These are phyloP conservation scores for Xenus cinereus DNA, from an alignment of 2,113 vertebrate genomes.

Conservation along the genomic window DNA sequence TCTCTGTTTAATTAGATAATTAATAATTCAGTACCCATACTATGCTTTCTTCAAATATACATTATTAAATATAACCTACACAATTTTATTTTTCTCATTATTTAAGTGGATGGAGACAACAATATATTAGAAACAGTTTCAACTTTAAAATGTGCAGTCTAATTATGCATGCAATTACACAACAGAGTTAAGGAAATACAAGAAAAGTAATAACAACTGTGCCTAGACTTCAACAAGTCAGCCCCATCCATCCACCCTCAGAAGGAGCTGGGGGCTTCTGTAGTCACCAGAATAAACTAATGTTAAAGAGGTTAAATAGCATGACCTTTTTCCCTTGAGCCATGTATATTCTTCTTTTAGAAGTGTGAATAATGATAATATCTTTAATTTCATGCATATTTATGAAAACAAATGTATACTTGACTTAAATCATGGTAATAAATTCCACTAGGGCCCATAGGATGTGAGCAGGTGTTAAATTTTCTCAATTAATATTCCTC, in stretches of 20 bases:
- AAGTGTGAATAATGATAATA: background rate
- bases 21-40: background rate
- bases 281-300: background rate
- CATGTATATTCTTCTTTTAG: background rate
- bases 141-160: background rate
- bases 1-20: background rate
- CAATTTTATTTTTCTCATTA: background rate
- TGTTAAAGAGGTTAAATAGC: background rate
- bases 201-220: background rate
- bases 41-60: background rate
- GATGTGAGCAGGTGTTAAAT: background rate
- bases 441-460: background rate
- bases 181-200: background rate
- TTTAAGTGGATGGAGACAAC: background rate
- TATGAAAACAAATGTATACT: background rate
- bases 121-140: background rate
- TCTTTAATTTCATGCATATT: background rate
- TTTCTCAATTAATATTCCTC: background rate
- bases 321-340: background rate
- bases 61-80: background rate
- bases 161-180: background rate
- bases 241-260: accelerated
- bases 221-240: background rate
- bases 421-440: background rate
- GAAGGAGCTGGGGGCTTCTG: accelerated